Evolutionary conservation across 2,113 vertebrate species (phyloP).

Genomic region (Cardinalis cardinalis): DNA sequence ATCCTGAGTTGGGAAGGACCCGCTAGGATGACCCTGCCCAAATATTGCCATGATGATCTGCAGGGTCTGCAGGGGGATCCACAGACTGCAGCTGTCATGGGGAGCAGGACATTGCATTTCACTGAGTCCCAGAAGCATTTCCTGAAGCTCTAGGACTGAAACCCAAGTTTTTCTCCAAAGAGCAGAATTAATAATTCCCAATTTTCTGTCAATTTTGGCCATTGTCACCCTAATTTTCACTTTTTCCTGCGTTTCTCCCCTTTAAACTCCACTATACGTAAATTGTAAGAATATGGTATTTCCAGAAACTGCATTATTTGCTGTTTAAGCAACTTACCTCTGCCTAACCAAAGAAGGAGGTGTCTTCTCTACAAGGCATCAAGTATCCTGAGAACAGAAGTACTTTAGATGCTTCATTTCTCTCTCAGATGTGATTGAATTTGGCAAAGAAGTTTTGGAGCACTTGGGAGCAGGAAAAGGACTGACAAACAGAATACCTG

Average conservation of each 20-base stretch:
- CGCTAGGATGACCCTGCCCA: background rate
- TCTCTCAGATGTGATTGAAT: background rate
- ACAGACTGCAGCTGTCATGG: background rate
- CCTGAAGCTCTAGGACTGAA: background rate
- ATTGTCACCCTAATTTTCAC: background rate
- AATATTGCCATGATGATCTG: background rate
- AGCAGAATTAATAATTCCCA: background rate
- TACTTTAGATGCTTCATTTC: background rate
- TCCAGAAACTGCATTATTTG: background rate
- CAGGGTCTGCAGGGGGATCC: background rate
- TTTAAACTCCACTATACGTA: background rate
- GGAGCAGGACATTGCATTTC: background rate
- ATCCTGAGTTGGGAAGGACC: background rate
- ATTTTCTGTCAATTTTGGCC: background rate
- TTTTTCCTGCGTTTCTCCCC: rapidly evolving
- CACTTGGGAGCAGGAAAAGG: background rate
- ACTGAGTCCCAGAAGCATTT: background rate
- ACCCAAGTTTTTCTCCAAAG: background rate
- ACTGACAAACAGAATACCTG: background rate
- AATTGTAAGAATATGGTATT: background rate
- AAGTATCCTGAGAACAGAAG: background rate
- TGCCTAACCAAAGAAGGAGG: background rate
- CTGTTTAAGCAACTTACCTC: background rate
- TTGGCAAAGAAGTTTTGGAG: background rate
- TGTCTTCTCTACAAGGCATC: background rate